Evolutionary conservation across 2,113 vertebrate genomes (phyloP), one percentile per base, ranked within the genome.

Genomic region (Hipposideros armiger): DNA sequence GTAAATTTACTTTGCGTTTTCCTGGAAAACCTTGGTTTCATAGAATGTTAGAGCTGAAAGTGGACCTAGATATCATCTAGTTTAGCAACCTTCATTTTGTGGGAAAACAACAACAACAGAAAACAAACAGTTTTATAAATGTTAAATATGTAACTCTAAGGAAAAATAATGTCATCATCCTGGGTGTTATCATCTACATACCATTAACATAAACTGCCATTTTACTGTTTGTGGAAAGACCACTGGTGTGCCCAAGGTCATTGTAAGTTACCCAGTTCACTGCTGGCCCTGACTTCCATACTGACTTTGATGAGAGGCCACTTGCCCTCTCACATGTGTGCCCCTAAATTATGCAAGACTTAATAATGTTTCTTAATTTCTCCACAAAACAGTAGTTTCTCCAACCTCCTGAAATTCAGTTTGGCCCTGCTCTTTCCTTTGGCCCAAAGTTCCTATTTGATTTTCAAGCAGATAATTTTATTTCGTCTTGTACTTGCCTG

Each of bases 1-100:
- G 86, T 96, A 96, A 95, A 91, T 87, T 95, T 94, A 58, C 66
- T 84, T 16, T 81, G 15, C 26, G 42, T 70, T 81, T 77, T 36
- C 52, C 54, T 14, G 16, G 47, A 86, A 95, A 91, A 74, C 4
- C 54, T 66, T 92, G 64, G 17, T 91, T 91, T 78, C 19, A 77
- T 24, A 89, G 72, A 76, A 73, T 60, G 2, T 81, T 72, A 42
- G n/a, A 93, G 28, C n/a, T 94, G 28, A 84, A 95, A 81, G 28
- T 81, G n/a, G 42, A 42, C 62, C 36, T 95, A 85, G 60, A 78
- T 87, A 86, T 74, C 4, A 78, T 60, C 10, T 96, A 77, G 73
- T 74, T 91, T 56, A 81, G 64, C 67, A 77, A 22, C 7, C n/a
- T 82, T 90, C 5, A 95, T 36, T 88, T 84, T 47, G 5, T 62